Evolutionary conservation across 2,797 vertebrate species (phyloP), one percentile per base, ranked within the genome.

Genomic region (Anguilla anguilla): DNA sequence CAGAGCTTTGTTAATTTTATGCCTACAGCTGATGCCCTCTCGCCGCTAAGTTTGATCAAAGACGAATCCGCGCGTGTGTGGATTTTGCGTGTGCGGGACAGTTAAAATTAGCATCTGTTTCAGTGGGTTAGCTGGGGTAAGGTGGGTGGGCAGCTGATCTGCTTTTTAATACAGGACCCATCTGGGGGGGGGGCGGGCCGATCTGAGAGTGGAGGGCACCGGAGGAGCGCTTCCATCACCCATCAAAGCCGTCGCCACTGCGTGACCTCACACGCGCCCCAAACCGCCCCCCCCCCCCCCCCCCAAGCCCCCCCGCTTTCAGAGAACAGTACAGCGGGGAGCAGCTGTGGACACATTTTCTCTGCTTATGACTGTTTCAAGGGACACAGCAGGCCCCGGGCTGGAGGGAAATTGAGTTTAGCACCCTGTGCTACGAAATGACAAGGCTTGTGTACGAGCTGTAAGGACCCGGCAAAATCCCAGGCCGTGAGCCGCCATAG

Each of bases 91-190:
- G 49, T n/a, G 91, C 91, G 87, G 92, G 91, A 94, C 93, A 92
- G 95, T 94, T 95, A 91, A 94, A 95, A 94, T 93, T 93, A 95
- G 93, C 94, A 95, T 96, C 93, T 93, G 93, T 92, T 94, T 94
- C 87, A 92, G 91, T 93, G 86, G 86, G 89, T 90, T 67, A 39
- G 35, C 74, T 77, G 69, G 90, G 89, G 57, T 90, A 89, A 89
- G 79, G 79, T 6, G 69, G 90, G 89, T 88, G 91, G 88, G 59
- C 93, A 90, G 93, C 43, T 72, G 85, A 93, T 86, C 85, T 72
- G 43, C 6, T 72, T 86, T 86, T 86, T 86, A 69, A 86, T 91
- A 94, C 87, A 79, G 86, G 88, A 91, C 91, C 90, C 91, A 91
- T 92, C 90, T 86, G 90, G 61, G 86, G 59, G 25, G 88, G 88